These are phyloP conservation scores for Dryococelus australis DNA, from an alignment of 2,888 invertebrate species.

Conservation along the genomic window DNA sequence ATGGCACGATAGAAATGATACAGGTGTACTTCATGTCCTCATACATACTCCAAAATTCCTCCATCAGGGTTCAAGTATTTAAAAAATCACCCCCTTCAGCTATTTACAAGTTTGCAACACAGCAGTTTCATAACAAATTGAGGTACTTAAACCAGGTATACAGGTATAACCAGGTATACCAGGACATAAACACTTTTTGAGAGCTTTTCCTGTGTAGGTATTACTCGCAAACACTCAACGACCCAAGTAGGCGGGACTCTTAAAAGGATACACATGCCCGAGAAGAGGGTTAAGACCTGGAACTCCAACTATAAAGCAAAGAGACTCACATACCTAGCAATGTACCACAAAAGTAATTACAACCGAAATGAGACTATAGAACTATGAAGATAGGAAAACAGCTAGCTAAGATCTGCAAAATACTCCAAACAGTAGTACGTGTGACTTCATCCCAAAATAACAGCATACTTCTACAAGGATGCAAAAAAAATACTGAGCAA, in stretches of 20 bases:
- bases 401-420: not conserved
- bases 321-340: not conserved
- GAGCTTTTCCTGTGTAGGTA: too few relatives aligned
- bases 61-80: too few relatives aligned
- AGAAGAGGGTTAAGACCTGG: not conserved
- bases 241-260: constrained; percentile 1
- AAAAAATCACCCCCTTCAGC: too few relatives aligned
- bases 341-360: not conserved
- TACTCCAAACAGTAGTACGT: not conserved
- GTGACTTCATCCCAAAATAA: not conserved
- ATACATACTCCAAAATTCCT: too few relatives aligned
- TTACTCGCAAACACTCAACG: not conserved
- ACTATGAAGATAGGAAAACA: constrained; percentile 4
- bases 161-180: too few relatives aligned
- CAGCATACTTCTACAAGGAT: constrained; percentile 2
- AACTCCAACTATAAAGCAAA: not conserved
- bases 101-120: too few relatives aligned
- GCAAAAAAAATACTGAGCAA: not conserved
- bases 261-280: not conserved
- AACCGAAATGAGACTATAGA: not conserved
- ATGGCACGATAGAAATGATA: too few relatives aligned
- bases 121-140: too few relatives aligned
- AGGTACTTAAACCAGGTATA: too few relatives aligned
- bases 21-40: too few relatives aligned
- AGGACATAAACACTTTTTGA: too few relatives aligned